phyloP scores from a whole-genome alignment of 2,888 invertebrate species.

The Panzeria rudis region DNA sequence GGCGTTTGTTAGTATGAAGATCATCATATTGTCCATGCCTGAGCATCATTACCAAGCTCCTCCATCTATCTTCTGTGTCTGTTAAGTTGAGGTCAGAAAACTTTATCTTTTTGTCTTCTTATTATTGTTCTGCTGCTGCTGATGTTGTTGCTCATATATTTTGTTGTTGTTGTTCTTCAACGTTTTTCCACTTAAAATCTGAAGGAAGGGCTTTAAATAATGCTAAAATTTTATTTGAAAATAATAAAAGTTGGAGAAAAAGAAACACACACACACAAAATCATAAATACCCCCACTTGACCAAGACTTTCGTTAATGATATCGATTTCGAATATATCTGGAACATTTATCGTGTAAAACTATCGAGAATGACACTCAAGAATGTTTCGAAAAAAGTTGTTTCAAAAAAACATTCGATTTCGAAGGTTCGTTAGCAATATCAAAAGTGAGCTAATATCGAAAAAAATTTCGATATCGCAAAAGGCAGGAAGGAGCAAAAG shows the following conservation, averaged over 20 bases:
- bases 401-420: too few species aligned
- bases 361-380: too few species aligned
- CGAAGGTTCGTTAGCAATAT: too few species aligned
- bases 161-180: conserved; percentile 15
- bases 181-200: conserved; percentile 32
- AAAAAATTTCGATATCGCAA: too few species aligned
- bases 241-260: conserved; percentile 32
- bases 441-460: too few species aligned
- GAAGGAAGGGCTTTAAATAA: conserved; percentile 55
- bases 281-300: too few species aligned
- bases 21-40: conserved; percentile 21
- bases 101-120: conserved; percentile 50
- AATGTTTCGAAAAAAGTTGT: too few species aligned
- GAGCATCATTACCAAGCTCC: conserved; percentile 15
- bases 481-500: too few species aligned
- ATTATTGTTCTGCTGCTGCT: conserved; percentile 7
- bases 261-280: not conserved
- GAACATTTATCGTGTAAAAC: too few species aligned
- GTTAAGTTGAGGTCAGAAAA: conserved; percentile 64
- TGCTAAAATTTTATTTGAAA: conserved; percentile 62
- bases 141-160: not conserved
- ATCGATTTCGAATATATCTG: too few species aligned
- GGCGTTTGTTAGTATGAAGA: conserved; percentile 33
- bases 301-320: too few species aligned
- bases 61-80: conserved; percentile 13